These are phyloP conservation scores for Dinoponera quadriceps DNA, from an alignment of 1,140 invertebrate species.

Conservation along the genomic window DNA sequence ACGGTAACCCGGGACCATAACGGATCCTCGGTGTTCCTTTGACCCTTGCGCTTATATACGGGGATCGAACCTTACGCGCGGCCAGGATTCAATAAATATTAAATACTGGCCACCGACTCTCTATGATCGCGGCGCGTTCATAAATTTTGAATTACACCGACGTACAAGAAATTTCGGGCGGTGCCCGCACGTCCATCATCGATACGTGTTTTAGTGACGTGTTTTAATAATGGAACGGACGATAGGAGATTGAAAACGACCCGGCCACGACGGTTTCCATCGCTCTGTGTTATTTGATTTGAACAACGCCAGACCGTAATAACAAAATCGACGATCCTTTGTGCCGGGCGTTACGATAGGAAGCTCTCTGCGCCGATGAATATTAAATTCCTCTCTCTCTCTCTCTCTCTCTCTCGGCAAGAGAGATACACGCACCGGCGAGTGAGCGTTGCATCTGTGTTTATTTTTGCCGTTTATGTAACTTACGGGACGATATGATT, in stretches of 20 bases:
- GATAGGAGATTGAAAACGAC: conserved; percentile 10
- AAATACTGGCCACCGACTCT: conserved; percentile 16
- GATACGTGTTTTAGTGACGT: background rate
- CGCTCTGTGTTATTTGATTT: conserved; percentile 13
- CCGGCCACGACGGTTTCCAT: background rate
- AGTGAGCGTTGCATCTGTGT: background rate
- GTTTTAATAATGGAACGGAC: background rate
- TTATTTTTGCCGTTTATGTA: background rate
- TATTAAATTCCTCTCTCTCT: conserved; percentile 32
- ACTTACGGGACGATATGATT: background rate
- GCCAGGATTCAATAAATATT: conserved; percentile 50
- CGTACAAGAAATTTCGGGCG: conserved; percentile 12
- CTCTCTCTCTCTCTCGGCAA: no score
- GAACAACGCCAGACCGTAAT: conserved; percentile 1
- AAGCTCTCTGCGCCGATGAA: conserved; percentile 18
- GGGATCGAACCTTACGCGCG: background rate
- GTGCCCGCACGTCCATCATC: conserved; percentile 12
- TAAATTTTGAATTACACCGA: conserved; percentile 42
- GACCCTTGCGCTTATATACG: conserved; percentile 14
- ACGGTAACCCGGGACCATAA: conserved; percentile 22
- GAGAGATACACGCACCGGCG: background rate
- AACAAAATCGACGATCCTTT: background rate
- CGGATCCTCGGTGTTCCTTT: conserved; percentile 44
- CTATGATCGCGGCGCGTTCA: conserved; percentile 17
- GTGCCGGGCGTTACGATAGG: background rate